phyloP scores from a whole-genome alignment of 2,888 invertebrate species.

The Xanthorhoe designata region DNA sequence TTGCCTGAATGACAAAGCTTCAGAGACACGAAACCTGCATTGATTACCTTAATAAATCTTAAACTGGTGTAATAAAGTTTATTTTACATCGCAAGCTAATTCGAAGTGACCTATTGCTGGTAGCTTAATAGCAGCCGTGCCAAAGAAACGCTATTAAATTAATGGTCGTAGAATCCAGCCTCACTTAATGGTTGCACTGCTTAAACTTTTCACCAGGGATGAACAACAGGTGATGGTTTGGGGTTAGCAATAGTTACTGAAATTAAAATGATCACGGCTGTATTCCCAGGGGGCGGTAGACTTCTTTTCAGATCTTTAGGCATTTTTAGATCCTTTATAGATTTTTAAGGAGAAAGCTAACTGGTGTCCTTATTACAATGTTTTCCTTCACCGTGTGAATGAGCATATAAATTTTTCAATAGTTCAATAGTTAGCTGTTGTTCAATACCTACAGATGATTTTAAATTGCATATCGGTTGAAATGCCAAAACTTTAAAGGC shows the following conservation, averaged over 20 bases:
- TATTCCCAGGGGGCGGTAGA: too few relatives aligned
- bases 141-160: conserved; percentile 77
- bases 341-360: too few relatives aligned
- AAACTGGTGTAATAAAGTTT: conserved; percentile 4
- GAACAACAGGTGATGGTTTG: conserved; percentile 26
- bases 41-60: conserved; percentile 8
- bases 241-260: conserved; percentile 9
- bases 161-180: conserved; percentile 61
- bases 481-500: too few relatives aligned
- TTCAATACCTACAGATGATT: too few relatives aligned
- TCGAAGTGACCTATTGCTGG: conserved; percentile 27
- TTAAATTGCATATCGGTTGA: too few relatives aligned
- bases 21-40: background rate
- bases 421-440: too few relatives aligned
- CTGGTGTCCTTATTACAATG: too few relatives aligned
- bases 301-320: too few relatives aligned
- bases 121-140: conserved; percentile 63
- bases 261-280: too few relatives aligned
- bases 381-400: too few relatives aligned
- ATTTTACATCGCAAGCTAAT: conserved; percentile 13
- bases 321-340: too few relatives aligned
- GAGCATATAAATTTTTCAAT: too few relatives aligned
- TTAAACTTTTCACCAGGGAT: conserved; percentile 32
- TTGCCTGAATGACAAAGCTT: background rate
- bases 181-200: conserved; percentile 49